Evolutionary conservation across 2,888 invertebrate genomes (phyloP).

Genomic region (Morpho helenor): DNA sequence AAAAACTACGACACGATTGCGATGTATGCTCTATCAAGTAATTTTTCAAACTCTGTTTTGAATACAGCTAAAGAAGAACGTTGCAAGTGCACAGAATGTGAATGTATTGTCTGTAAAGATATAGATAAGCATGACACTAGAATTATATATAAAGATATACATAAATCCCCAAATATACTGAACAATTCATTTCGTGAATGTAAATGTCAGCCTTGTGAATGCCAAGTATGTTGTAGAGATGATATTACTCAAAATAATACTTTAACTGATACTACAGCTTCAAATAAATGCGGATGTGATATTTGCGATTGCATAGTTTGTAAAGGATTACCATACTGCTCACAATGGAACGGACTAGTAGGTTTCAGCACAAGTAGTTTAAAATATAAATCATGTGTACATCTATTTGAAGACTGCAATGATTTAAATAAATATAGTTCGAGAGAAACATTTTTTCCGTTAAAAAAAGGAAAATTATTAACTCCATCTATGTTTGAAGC

Average conservation of each 20-base stretch:
- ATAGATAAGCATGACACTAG: constrained; percentile 17
- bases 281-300: constrained; percentile 29
- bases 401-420: neutral
- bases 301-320: constrained; percentile 35
- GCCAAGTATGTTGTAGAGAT: constrained; percentile 28
- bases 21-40: constrained; percentile 37
- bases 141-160: constrained; percentile 2
- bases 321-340: constrained; percentile 15
- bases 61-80: constrained; percentile 7
- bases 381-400: constrained; percentile 9
- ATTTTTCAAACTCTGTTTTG: constrained; percentile 22
- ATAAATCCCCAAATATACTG: neutral
- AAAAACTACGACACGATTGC: constrained; percentile 33
- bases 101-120: constrained; percentile 39
- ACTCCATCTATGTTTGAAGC: constrained; percentile 19
- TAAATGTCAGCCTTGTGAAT: constrained; percentile 36
- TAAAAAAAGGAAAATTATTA: constrained; percentile 19
- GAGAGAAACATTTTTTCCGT: constrained; percentile 13
- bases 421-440: constrained; percentile 13
- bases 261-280: neutral
- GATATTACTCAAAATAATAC: constrained; percentile 1
- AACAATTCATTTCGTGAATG: constrained; percentile 20
- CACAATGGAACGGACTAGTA: neutral
- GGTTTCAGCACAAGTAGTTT: constrained; percentile 1
- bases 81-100: constrained; percentile 39